These are phyloP conservation scores for Xylota sylvarum DNA, from an alignment of 2,888 invertebrate species.

Conservation along the genomic window DNA sequence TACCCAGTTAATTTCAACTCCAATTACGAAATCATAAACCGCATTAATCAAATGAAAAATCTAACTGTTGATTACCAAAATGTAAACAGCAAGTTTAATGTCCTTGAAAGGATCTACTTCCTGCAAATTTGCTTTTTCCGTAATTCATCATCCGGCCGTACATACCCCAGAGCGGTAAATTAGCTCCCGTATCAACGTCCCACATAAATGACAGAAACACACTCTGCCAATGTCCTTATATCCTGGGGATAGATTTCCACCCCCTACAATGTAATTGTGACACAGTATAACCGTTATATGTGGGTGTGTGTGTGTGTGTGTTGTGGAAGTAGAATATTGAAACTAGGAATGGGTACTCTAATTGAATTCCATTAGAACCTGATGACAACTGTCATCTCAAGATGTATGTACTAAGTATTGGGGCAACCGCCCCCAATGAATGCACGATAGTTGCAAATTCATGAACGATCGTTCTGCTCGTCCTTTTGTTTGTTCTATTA, in stretches of 20 bases:
- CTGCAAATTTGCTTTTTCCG: slow-evolving; percentile 43
- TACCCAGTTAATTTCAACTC: not conserved
- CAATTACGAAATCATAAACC: slow-evolving; percentile 59
- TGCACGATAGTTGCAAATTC: slow-evolving; percentile 25
- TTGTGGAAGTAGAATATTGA: not conserved
- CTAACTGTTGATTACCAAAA: slow-evolving; percentile 57
- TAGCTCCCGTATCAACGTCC: slow-evolving; percentile 40
- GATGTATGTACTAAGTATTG: not conserved
- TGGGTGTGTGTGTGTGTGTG: too few species aligned
- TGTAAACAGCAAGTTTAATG: slow-evolving; percentile 19
- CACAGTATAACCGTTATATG: not conserved
- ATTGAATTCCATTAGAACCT: slow-evolving; percentile 57
- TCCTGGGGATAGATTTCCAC: slow-evolving; percentile 24
- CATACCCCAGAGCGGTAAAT: slow-evolving; percentile 43
- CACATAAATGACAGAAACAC: slow-evolving; percentile 47
- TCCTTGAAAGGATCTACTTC: slow-evolving; percentile 38
- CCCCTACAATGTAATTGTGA: slow-evolving; percentile 18
- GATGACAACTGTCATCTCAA: slow-evolving; percentile 31
- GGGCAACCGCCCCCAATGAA: not conserved
- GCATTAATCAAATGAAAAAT: slow-evolving; percentile 61
- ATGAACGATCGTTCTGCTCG: slow-evolving; percentile 3
- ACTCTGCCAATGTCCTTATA: slow-evolving; percentile 30
- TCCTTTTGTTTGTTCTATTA: not conserved
- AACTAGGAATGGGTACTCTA: slow-evolving; percentile 13
- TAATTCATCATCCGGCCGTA: slow-evolving; percentile 51